phyloP scores from a whole-genome alignment of 2,888 invertebrate genomes.

The Acanthosoma haemorrhoidale region DNA sequence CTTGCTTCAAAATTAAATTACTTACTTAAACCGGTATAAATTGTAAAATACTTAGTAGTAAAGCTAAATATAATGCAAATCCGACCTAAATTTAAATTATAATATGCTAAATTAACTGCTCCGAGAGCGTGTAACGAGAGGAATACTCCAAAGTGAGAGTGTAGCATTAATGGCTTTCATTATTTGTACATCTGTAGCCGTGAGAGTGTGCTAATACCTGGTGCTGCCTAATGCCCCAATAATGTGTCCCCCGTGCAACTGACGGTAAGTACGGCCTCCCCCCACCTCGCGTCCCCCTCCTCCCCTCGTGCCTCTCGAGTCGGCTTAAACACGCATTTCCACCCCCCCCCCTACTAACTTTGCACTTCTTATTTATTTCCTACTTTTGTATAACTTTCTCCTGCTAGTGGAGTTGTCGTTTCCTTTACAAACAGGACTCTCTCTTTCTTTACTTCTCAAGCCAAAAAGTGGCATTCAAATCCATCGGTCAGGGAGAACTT shows the following conservation, averaged over 20 bases:
- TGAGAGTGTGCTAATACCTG: conserved; percentile 7
- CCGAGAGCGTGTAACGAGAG: not conserved
- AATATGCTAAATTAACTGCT: not conserved
- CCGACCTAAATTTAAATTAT: not conserved
- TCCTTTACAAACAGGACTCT: not conserved
- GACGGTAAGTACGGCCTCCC: not conserved
- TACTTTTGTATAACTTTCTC: conserved; percentile 3
- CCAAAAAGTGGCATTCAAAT: too few species aligned
- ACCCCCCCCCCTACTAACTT: not conserved
- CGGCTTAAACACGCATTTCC: too few species aligned
- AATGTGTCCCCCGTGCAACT: conserved; percentile 8
- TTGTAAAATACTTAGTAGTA: too few species aligned
- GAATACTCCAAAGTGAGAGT: not conserved
- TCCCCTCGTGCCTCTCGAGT: too few species aligned
- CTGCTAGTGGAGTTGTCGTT: not conserved
- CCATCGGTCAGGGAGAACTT: too few species aligned
- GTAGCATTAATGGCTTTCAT: not conserved
- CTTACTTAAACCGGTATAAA: too few species aligned
- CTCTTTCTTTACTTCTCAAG: not conserved
- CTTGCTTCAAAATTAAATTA: too few species aligned
- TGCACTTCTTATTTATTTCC: conserved; percentile 5
- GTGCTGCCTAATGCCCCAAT: not conserved
- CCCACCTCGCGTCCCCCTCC: not conserved
- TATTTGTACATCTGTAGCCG: conserved; percentile 4
- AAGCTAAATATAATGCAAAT: not conserved